Conservation (phyloP, 2,888 invertebrate genomes). For the Xanthorhoe spadicearia region DNA sequence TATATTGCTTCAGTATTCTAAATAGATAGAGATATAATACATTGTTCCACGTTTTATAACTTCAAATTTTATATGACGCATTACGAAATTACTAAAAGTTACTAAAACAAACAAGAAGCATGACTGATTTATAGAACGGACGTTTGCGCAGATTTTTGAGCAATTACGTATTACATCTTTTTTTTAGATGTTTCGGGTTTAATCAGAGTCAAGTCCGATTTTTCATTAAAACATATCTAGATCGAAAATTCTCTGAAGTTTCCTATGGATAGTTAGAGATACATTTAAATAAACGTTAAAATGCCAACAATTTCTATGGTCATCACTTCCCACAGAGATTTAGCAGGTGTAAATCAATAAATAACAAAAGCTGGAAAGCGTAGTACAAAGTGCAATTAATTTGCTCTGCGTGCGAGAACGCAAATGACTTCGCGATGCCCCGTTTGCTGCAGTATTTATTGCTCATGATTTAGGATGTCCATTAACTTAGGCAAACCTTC, state of each 20-base stretch:
- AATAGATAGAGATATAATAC: not conserved
- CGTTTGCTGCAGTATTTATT: slow-evolving; percentile 40
- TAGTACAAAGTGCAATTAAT: slow-evolving; percentile 45
- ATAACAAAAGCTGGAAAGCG: slow-evolving; percentile 34
- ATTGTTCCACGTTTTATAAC: no score
- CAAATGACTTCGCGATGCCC: slow-evolving; percentile 40
- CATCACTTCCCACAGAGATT: slow-evolving; percentile 16
- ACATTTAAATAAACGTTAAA: not conserved
- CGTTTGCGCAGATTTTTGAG: no score
- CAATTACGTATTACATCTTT: no score
- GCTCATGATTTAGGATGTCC: slow-evolving; percentile 42
- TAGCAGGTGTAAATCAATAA: slow-evolving; percentile 25
- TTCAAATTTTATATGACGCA: no score
- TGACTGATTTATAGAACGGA: no score
- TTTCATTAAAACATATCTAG: no score
- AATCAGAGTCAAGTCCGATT: no score
- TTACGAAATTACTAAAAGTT: no score
- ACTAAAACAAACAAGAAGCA: no score
- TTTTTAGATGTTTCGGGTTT: no score
- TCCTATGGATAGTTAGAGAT: no score
- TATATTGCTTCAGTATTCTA: not conserved
- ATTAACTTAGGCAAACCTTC: slow-evolving; percentile 27
- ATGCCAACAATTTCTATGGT: slow-evolving; percentile 3
- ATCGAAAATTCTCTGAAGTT: no score
- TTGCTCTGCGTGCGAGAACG: slow-evolving; percentile 38